Evolutionary conservation across 2,113 vertebrate genomes (phyloP).

Genomic region (Zootoca vivipara): DNA sequence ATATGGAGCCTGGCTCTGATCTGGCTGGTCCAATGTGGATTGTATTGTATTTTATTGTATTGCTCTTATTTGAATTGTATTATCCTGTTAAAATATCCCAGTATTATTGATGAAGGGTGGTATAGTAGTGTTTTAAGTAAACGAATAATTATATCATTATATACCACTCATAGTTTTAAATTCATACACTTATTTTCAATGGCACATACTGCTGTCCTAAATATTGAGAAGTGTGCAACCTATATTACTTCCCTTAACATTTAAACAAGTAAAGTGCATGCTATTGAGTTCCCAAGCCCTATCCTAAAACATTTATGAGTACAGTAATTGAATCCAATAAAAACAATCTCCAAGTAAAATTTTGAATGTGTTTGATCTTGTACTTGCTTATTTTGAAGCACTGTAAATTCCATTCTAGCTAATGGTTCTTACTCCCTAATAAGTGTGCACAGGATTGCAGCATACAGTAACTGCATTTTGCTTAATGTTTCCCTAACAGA

Average conservation of each 20-base stretch:
- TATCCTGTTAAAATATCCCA: no score
- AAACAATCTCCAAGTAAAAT: neutral
- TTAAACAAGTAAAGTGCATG: neutral
- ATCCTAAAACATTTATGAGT: neutral
- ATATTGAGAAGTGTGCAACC: neutral
- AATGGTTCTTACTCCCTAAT: neutral
- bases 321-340: neutral
- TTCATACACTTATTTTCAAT: no score
- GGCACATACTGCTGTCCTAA: no score
- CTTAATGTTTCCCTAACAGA: neutral
- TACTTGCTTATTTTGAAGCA: neutral
- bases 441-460: neutral
- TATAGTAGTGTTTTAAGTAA: no score
- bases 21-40: no score
- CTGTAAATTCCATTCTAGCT: neutral
- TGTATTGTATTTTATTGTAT: no score
- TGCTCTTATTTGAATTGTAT: no score
- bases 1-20: no score
- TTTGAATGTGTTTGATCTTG: neutral
- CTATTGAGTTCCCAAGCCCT: neutral
- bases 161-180: no score
- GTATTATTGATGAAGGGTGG: no score
- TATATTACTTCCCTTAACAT: neutral
- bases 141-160: no score
- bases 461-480: neutral